A percentile compares a stretch with the other conserved stretches of the same genome.
Conservation (phyloP, 2,888 invertebrate species). For the Ditula angustiorana region DNA sequence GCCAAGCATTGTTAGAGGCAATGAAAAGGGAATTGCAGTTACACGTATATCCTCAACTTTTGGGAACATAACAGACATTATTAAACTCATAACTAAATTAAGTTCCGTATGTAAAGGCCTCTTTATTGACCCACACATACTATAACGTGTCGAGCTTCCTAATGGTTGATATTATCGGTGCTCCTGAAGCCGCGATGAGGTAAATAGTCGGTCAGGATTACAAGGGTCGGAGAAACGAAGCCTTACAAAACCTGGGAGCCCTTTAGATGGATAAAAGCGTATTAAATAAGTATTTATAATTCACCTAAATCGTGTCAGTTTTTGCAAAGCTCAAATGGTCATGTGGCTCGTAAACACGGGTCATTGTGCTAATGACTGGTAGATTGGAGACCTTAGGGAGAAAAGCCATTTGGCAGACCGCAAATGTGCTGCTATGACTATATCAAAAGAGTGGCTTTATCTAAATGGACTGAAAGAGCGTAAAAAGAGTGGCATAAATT, state of each 20-base stretch:
- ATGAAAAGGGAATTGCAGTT: too few species aligned
- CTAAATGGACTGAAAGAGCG: too few species aligned
- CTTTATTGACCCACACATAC: neutral
- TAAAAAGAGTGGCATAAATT: too few species aligned
- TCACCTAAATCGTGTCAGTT: too few species aligned
- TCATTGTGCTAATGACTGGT: too few species aligned
- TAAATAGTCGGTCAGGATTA: conserved; percentile 9
- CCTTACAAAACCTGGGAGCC: neutral
- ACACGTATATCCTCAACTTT: neutral
- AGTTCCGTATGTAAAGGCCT: neutral
- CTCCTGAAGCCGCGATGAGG: neutral
- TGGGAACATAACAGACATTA: neutral
- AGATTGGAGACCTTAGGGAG: too few species aligned
- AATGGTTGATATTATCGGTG: conserved; percentile 8
- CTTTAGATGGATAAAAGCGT: neutral
- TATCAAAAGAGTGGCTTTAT: too few species aligned
- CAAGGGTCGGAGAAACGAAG: neutral
- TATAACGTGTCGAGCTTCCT: neutral
- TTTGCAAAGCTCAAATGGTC: too few species aligned
- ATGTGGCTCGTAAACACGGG: too few species aligned
- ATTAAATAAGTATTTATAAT: neutral
- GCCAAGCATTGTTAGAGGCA: too few species aligned
- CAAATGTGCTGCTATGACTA: too few species aligned
- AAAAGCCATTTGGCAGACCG: too few species aligned
- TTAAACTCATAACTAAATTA: neutral